Base-by-base conservation (phyloP, 2,797 vertebrate genomes). In the Sebastes kiyomatsui region DNA sequence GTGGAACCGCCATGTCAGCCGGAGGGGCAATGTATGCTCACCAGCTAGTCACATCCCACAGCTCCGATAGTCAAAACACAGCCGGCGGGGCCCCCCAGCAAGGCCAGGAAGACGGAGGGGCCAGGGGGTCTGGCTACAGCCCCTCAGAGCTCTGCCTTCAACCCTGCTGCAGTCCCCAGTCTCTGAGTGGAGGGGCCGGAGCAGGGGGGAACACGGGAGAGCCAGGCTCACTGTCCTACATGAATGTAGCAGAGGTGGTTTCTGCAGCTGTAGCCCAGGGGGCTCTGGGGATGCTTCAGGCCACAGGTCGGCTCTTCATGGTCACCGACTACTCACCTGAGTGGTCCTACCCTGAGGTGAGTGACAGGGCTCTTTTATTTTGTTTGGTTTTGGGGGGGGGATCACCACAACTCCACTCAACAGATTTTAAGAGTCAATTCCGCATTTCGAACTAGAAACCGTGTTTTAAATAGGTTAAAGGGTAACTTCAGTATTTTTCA, bases 291-390 rank as follows among this genome's bases (percentile, higher is more conserved):
- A 94, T 99, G 97, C 97, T 99, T 61, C 99, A 99, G 95, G 98
- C 97, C 91, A 98, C 97, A 0, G 98, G 98, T 5, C 96, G 98
- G 67, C 96, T 99, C 93, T 99, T 99, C 96, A 97, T 99, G 97
- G 98, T 99, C 93, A 99, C 99, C 1, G 99, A 99, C 95, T 99
- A 99, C 92, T 99, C 99, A 46, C 99, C 98, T 1, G 99, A 99
- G 90, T 99, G 99, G 99, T 99, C 99, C 32, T 99, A 99, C 87
- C 98, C 99, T 4, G 99, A 99, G 98, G 99, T 99, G 88, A 96
- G 97, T 56, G 6, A 56, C 49, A 18, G 1, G 6, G 5, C 22
- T 54, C 60, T 77, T 49, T 27, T 20, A 3, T 38, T 65, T 65
- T 35, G 32, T 16, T 52, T 52, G 18, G 4, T 52, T 52, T 52